A percentile compares a stretch with the other conserved stretches of the same genome.
Evolutionary conservation across 2,797 vertebrate genomes (phyloP).

Genomic region (Epinephelus awoara): DNA sequence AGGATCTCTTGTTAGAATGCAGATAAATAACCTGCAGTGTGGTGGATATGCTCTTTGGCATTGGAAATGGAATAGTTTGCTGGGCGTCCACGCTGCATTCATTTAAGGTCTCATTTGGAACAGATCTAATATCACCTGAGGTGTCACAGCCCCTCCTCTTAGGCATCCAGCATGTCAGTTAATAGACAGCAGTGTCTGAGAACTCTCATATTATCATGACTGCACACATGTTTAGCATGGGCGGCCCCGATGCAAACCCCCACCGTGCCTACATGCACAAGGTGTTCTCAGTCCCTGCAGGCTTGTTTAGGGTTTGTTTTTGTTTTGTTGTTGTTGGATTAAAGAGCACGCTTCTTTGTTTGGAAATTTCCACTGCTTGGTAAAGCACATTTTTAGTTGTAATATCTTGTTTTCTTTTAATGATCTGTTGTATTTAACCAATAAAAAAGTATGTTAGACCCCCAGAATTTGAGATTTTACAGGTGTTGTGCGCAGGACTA

Average conservation of each 20-base stretch:
- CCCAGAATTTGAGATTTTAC: background rate
- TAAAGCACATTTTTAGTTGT: background rate
- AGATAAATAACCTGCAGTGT: background rate
- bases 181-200: background rate
- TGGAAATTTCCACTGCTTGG: background rate
- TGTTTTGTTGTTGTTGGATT: background rate
- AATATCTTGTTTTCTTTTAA: background rate
- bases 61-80: conserved; percentile 2
- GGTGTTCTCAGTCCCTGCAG: background rate
- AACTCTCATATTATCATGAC: conserved; percentile 37
- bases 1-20: conserved; percentile 20
- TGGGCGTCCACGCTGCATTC: conserved; percentile 2
- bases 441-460: no score
- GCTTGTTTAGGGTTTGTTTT: background rate
- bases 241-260: conserved; percentile 11
- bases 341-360: background rate
- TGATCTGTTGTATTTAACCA: background rate
- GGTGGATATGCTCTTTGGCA: background rate
- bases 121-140: conserved; percentile 16
- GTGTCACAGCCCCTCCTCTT: background rate
- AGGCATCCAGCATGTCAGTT: conserved; percentile 3
- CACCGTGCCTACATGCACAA: background rate
- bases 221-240: conserved; percentile 49
- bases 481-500: background rate
- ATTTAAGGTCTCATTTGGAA: conserved; percentile 22